phyloP scores from a whole-genome alignment of 1,140 invertebrate genomes.

The Diorhabda sublineata region DNA sequence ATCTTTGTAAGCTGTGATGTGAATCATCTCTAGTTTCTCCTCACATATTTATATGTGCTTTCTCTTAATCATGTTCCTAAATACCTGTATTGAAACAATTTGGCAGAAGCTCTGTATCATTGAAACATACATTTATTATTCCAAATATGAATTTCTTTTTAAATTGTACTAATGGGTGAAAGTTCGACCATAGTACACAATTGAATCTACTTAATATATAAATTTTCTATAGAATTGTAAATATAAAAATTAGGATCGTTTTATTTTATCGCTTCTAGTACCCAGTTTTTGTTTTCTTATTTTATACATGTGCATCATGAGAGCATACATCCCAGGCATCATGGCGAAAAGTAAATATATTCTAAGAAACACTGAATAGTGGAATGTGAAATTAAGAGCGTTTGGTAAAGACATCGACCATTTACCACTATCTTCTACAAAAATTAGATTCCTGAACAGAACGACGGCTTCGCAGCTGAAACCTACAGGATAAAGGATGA shows the following conservation, averaged over 20 bases:
- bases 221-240: too few species aligned
- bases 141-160: too few species aligned
- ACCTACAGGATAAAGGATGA: conserved; percentile 85
- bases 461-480: conserved; percentile 83
- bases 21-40: too few species aligned
- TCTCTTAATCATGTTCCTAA: too few species aligned
- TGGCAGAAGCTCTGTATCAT: too few species aligned
- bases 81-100: too few species aligned
- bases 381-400: conserved; percentile 78
- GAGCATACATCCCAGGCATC: conserved; percentile 67
- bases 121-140: too few species aligned
- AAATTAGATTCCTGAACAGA: conserved; percentile 76
- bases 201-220: too few species aligned
- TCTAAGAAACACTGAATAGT: conserved; percentile 75
- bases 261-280: conserved; percentile 20
- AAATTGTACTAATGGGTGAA: too few species aligned
- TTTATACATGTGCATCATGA: conserved; percentile 79
- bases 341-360: conserved; percentile 73
- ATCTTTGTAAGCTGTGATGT: too few species aligned
- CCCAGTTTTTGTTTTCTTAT: conserved; percentile 59
- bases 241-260: neutral
- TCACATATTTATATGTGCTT: too few species aligned
- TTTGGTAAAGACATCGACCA: conserved; percentile 80
- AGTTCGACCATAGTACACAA: too few species aligned
- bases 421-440: conserved; percentile 79